phyloP scores from a whole-genome alignment of 2,888 invertebrate genomes.

The Drosophila acutilabella region DNA sequence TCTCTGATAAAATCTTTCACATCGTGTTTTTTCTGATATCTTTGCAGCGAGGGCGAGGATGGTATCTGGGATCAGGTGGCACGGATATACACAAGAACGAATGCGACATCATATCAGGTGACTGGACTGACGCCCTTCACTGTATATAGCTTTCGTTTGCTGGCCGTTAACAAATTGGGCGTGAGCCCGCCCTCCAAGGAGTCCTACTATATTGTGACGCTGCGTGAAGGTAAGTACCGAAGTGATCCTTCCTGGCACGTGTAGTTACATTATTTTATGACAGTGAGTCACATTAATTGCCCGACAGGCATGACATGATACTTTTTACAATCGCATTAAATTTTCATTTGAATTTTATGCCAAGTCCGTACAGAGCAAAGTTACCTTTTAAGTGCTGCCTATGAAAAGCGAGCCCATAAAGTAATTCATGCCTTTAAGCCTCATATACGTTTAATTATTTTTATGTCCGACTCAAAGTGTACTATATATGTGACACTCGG shows the following conservation, averaged over 20 bases:
- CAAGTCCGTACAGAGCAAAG: conserved; percentile 27
- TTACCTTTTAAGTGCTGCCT: conserved; percentile 66
- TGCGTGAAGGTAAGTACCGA: conserved; percentile 88
- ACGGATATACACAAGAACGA: conserved; percentile 88
- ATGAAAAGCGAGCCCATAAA: conserved; percentile 67
- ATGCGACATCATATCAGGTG: conserved; percentile 89
- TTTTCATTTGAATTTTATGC: conserved; percentile 73
- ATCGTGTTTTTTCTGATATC: neutral
- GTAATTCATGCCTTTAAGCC: conserved; percentile 31
- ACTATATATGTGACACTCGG: conserved; percentile 17
- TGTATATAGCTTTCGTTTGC: conserved; percentile 90
- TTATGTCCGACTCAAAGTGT: conserved; percentile 40
- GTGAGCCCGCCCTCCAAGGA: conserved; percentile 89
- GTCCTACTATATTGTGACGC: conserved; percentile 90
- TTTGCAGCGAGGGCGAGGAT: conserved; percentile 88
- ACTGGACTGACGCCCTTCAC: conserved; percentile 90
- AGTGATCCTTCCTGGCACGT: conserved; percentile 18
- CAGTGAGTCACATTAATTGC: conserved; percentile 51
- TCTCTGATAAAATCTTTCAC: neutral
- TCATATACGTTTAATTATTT: conserved; percentile 71
- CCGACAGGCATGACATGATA: conserved; percentile 64
- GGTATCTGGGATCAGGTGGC: conserved; percentile 89
- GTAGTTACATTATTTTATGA: conserved; percentile 48
- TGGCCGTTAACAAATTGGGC: conserved; percentile 90
- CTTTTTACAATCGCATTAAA: conserved; percentile 78